Conservation (phyloP, 2,888 invertebrate genomes). For the Chrysomela aeneicollis region DNA sequence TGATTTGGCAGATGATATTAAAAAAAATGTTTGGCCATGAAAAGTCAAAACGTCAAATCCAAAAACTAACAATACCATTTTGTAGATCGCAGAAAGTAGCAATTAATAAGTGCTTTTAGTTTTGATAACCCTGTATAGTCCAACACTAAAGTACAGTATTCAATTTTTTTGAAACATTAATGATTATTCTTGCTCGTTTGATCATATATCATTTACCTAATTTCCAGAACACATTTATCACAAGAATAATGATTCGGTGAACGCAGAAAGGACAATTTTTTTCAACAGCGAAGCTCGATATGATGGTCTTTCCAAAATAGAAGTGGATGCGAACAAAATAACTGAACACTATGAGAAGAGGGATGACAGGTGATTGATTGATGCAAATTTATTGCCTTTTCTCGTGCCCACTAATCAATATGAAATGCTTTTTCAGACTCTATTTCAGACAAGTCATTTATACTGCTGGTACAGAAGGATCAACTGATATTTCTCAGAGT, state of each 20-base stretch:
- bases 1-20: no score
- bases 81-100: no score
- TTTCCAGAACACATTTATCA: constrained; percentile 60
- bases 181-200: no score
- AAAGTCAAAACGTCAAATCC: no score
- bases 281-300: constrained; percentile 70
- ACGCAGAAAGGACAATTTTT: constrained; percentile 59
- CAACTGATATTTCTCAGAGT: not conserved
- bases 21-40: no score
- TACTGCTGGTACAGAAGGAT: constrained; percentile 41
- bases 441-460: constrained; percentile 59
- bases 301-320: constrained; percentile 73
- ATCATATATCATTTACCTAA: no score
- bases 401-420: not conserved
- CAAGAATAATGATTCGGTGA: constrained; percentile 44
- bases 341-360: constrained; percentile 43
- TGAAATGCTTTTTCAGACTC: constrained; percentile 40
- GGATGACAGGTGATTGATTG: constrained; percentile 32
- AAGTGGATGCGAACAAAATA: constrained; percentile 62
- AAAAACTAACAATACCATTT: no score
- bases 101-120: no score
- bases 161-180: no score
- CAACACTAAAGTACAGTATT: no score
- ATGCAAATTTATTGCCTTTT: constrained; percentile 7
- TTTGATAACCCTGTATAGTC: no score